These are phyloP conservation scores for Alexandromys fortis DNA, from an alignment of 2,113 vertebrate species.

Conservation along the genomic window DNA sequence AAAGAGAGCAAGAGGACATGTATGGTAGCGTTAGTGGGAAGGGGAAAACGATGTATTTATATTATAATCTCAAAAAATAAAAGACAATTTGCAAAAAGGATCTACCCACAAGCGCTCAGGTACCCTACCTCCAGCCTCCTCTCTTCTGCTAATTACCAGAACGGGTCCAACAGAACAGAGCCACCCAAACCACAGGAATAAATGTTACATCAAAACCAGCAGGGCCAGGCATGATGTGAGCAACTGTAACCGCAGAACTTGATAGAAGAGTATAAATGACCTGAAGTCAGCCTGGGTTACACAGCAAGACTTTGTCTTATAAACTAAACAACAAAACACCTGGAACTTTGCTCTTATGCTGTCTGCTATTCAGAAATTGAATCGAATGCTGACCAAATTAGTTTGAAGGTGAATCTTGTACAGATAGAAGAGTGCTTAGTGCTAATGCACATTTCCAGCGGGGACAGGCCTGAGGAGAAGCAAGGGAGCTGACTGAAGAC, in stretches of 20 bases:
- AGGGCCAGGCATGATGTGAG: neutral
- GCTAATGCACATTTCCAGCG: neutral
- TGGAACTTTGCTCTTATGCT: neutral
- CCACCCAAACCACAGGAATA: neutral
- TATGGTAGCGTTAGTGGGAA: neutral
- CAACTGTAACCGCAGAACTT: neutral
- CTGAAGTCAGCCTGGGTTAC: neutral
- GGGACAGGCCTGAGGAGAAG: neutral
- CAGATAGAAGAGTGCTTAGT: neutral
- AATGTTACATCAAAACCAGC: neutral
- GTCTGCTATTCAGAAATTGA: neutral
- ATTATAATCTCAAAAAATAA: neutral
- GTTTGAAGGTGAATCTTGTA: neutral
- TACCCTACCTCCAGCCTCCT: neutral
- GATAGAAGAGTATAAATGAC: neutral
- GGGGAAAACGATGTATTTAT: neutral
- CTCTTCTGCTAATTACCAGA: neutral
- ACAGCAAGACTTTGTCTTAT: neutral
- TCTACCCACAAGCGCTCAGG: neutral
- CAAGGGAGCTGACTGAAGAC: neutral
- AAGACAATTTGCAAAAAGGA: neutral
- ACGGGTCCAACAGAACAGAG: neutral
- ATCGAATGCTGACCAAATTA: neutral
- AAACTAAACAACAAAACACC: neutral
- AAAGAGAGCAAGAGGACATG: neutral